Conservation (phyloP, 1,140 invertebrate species). For the Laodelphax striatellus region DNA sequence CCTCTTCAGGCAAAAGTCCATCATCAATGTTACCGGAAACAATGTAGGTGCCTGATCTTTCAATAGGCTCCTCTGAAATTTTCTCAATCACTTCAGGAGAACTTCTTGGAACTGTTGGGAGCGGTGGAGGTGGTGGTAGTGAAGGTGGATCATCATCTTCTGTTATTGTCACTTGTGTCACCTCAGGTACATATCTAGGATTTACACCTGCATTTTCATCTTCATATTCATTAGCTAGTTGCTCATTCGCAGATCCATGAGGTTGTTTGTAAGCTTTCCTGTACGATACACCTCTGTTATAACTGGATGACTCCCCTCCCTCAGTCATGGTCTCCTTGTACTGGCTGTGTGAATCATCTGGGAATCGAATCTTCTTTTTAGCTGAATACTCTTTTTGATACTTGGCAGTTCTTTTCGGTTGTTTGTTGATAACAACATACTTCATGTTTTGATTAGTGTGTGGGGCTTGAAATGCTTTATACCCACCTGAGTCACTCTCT, state of each 20-base stretch:
- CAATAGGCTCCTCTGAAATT: not conserved
- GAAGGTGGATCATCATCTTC: not conserved
- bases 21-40: not conserved
- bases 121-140: not conserved
- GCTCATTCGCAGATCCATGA: not conserved
- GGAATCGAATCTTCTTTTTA: conserved; percentile 2
- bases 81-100: not conserved
- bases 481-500: too few relatives aligned
- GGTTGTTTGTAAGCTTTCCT: not conserved
- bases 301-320: conserved; percentile 1
- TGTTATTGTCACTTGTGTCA: not conserved
- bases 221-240: not conserved
- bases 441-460: too few relatives aligned
- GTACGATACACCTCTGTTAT: not conserved
- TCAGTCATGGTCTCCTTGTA: conserved; percentile 5
- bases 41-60: not conserved
- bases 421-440: too few relatives aligned
- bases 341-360: conserved; percentile 5
- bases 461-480: too few relatives aligned
- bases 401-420: too few relatives aligned
- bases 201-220: not conserved
- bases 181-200: not conserved
- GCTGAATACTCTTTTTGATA: conserved; percentile 5
- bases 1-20: conserved; percentile 3
- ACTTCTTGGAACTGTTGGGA: too few relatives aligned